A percentile compares a stretch with the other conserved stretches of the same genome.
Conservation (phyloP, 2,113 vertebrate genomes). For the Poeciliopsis prolifica region DNA sequence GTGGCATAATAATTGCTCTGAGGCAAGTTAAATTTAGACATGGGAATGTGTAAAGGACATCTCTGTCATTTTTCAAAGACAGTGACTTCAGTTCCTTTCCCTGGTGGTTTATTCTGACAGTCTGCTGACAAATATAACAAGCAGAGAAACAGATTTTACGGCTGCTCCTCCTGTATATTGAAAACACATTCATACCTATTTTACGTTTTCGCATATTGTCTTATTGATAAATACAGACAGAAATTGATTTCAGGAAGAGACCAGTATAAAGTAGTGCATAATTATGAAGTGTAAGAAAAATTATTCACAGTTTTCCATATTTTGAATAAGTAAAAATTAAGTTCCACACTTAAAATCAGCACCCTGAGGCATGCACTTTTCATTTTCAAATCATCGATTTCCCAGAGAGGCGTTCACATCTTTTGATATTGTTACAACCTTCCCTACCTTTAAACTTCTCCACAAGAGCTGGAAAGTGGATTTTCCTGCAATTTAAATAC, state of each 20-base stretch:
- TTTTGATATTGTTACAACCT: background rate
- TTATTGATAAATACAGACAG: too few relatives aligned
- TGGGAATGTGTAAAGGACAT: slow-evolving; percentile 59
- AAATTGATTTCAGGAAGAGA: too few relatives aligned
- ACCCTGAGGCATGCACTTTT: background rate
- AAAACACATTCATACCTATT: too few relatives aligned
- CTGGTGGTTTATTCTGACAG: slow-evolving; percentile 34
- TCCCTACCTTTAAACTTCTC: background rate
- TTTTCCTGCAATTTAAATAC: background rate
- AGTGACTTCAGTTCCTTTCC: slow-evolving; percentile 42
- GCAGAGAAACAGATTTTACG: slow-evolving; percentile 14
- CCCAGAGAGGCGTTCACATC: too few relatives aligned
- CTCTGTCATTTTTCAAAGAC: slow-evolving; percentile 58
- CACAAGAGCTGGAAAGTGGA: background rate
- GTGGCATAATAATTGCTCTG: slow-evolving; percentile 58
- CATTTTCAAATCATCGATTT: too few relatives aligned
- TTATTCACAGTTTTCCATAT: too few relatives aligned
- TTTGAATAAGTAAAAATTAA: too few relatives aligned
- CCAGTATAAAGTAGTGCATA: too few relatives aligned
- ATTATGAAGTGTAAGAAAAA: too few relatives aligned
- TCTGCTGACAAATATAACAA: slow-evolving; percentile 38
- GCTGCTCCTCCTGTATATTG: background rate
- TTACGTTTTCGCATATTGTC: too few relatives aligned
- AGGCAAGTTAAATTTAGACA: slow-evolving; percentile 69
- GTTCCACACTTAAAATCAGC: too few relatives aligned